Evolutionary conservation across 2,113 vertebrate genomes (phyloP).

Genomic region (Chlorodrepanis virens): DNA sequence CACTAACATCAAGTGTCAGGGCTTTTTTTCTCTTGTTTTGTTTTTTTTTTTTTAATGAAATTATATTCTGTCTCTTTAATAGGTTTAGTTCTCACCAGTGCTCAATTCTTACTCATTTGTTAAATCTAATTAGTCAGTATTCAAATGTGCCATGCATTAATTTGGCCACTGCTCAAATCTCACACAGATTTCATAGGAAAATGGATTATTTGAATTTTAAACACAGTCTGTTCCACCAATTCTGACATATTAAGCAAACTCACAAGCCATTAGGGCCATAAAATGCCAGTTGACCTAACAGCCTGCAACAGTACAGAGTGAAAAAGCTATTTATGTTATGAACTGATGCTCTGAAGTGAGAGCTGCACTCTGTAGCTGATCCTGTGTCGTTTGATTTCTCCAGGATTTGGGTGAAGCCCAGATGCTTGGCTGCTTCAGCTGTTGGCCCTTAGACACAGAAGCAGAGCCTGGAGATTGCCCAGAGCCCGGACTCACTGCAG

Average conservation of each 20-base stretch:
- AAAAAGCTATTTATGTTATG: background rate
- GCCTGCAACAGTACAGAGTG: background rate
- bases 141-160: constrained; percentile 23
- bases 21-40: background rate
- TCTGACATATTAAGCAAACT: background rate
- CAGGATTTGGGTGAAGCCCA: background rate
- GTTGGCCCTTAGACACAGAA: background rate
- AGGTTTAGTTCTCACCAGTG: background rate
- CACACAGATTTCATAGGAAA: constrained; percentile 31
- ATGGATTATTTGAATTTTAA: constrained; percentile 39
- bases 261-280: background rate
- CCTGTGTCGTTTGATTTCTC: background rate
- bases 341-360: background rate
- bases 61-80: background rate
- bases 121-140: constrained; percentile 32
- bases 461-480: background rate
- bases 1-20: background rate
- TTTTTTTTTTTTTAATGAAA: background rate
- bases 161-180: constrained; percentile 32
- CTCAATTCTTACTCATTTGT: constrained; percentile 19
- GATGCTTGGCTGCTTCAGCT: background rate
- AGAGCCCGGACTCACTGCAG: background rate
- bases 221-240: constrained; percentile 14
- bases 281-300: constrained; percentile 2
- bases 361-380: background rate